A percentile compares a stretch with the other conserved stretches of the same genome.
These are phyloP conservation scores for Schizaphis graminum DNA, from an alignment of 2,888 invertebrate species.

Conservation along the genomic window DNA sequence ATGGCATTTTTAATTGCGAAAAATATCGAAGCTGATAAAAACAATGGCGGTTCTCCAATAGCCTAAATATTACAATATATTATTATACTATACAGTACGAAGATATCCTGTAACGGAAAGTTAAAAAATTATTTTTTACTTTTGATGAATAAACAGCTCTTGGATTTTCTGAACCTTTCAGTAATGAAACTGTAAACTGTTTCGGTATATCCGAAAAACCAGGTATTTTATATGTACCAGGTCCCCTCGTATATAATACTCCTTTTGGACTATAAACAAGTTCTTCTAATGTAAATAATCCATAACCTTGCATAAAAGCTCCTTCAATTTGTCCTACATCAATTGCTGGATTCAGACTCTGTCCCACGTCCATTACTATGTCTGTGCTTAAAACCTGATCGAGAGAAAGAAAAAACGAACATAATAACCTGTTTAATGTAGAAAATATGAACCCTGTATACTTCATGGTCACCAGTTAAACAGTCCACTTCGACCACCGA, in stretches of 20 bases:
- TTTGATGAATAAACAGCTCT: constrained; percentile 96
- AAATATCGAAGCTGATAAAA: constrained; percentile 88
- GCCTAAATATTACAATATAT: constrained; percentile 77
- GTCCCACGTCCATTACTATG: constrained; percentile 97
- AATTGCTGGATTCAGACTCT: constrained; percentile 95
- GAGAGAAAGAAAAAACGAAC: neutral
- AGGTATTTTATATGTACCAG: constrained; percentile 82
- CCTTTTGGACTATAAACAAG: constrained; percentile 89
- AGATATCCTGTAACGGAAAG: neutral
- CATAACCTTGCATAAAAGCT: constrained; percentile 78
- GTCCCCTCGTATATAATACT: constrained; percentile 85
- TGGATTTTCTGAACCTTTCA: constrained; percentile 92
- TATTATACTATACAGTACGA: neutral
- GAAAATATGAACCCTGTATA: constrained; percentile 14
- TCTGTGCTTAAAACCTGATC: constrained; percentile 83
- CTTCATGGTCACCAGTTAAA: constrained; percentile 92
- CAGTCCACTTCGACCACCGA: constrained; percentile 95
- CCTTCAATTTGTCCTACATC: constrained; percentile 98
- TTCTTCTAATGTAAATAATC: constrained; percentile 87
- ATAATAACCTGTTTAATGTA: constrained; percentile 30
- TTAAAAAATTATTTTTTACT: constrained; percentile 71
- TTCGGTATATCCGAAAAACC: constrained; percentile 92
- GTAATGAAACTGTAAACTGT: constrained; percentile 91
- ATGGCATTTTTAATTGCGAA: constrained; percentile 94
- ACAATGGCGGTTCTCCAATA: constrained; percentile 95